A percentile compares a stretch with the other conserved stretches of the same genome.
phyloP scores from a whole-genome alignment of 2,797 vertebrate species.

The Gephyroberyx darwinii region DNA sequence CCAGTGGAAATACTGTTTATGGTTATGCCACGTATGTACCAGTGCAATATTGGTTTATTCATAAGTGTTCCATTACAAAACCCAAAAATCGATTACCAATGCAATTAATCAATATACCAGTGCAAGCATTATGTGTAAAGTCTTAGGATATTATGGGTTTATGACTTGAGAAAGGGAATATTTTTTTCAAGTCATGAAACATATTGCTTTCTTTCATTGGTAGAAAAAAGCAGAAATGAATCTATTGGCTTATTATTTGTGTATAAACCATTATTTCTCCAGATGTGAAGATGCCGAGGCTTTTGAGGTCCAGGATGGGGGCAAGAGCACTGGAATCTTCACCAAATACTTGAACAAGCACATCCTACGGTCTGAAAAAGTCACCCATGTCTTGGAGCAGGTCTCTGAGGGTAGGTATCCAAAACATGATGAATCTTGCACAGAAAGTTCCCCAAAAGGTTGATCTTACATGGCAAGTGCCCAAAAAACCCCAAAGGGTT shows the following conservation, averaged over 20 bases:
- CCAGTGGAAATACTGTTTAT: slow-evolving; percentile 89
- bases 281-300: slow-evolving; percentile 91
- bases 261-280: slow-evolving; percentile 13
- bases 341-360: slow-evolving; percentile 91
- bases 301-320: slow-evolving; percentile 89
- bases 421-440: background rate
- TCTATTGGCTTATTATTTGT: background rate
- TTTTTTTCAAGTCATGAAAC: background rate
- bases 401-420: slow-evolving; percentile 87
- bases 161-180: background rate
- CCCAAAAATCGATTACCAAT: background rate
- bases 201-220: background rate
- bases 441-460: no score
- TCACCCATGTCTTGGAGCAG: slow-evolving; percentile 88
- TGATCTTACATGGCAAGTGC: no score
- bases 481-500: background rate
- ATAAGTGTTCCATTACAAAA: background rate
- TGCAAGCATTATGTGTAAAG: no score
- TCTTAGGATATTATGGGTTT: background rate
- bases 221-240: background rate
- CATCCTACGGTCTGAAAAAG: slow-evolving; percentile 85
- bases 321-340: slow-evolving; percentile 91
- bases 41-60: background rate
- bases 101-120: background rate
- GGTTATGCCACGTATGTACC: slow-evolving; percentile 90